Evolutionary conservation across 1,140 invertebrate genomes (phyloP), one percentile per base, ranked within the genome.

Genomic region (Mactra quadrangularis): DNA sequence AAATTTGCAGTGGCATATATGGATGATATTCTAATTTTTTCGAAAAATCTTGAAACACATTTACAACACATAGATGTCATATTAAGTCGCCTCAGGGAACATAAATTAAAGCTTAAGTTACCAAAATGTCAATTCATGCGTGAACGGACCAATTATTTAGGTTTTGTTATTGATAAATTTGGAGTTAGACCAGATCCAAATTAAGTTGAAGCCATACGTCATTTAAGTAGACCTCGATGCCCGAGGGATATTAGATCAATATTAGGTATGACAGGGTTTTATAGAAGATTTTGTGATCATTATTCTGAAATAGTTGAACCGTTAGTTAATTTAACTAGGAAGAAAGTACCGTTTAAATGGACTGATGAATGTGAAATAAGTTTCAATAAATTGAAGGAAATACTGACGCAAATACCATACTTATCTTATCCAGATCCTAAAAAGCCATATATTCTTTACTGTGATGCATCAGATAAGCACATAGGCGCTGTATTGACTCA

Each of bases 301-400:
- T 85, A 82, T 62, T 68, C 87, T 15, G 66, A 75, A 41, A 83
- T 83, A 7, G 68, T 68, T 17, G 25, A 52, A 15, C 64, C 71
- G 6, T 27, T 88, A 1, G 68, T 82, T 29, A 29, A 50, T 55
- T 53, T 79, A 17, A 86, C 85, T 31, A 75, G 35, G 41, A 83
- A 86, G 38, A 19, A 72, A 15, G 52, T 29, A 3, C 55, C 25
- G 15, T 86, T 83, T 60, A 38, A 41, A 17, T 83, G 79, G 84
- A 7, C 38, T 41, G 38, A 41, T 41, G 6, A 41, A 9, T 86
- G 78, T 70, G 52, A 87, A 55, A 22, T 27, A n/a, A 66, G 78
- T 2, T 90, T 90, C 84, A 66, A 87, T 9, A 75, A 19, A 35
- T n/a, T 89, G 15, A 89, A 88, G 75, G 41, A 85, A 7, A 76